Evolutionary conservation across 1,140 invertebrate species (phyloP), one percentile per base, ranked within the genome.

Genomic region (Conopomorpha cramerella): DNA sequence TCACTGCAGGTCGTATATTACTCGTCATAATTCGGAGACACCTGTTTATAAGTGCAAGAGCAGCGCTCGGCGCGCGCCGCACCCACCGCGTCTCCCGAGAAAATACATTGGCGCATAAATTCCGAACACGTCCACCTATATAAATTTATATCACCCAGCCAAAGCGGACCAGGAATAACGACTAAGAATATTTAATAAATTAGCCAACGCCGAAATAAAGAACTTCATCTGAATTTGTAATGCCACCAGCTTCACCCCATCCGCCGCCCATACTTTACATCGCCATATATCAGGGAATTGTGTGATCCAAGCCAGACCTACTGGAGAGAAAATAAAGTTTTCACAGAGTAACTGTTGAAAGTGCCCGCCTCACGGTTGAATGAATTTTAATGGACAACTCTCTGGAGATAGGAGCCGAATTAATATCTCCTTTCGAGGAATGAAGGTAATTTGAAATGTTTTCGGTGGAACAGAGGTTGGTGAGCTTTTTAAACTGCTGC

Each of bases 141-240:
- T 63, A 55, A 65, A 67, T 65, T 65, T 60, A 65, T 61, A 65
- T 55, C 51, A 43, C 39, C 43, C 46, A 42, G 50, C 49, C 45
- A 44, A 51, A 54, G 40, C 49, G 46, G 49, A 51, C n/a, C n/a
- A n/a, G n/a, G n/a, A n/a, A n/a, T n/a, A n/a, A n/a, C n/a, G n/a
- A n/a, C 45, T 50, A 45, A 43, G 56, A 61, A 71, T 63, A 67
- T 67, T 63, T 60, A 65, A 67, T 61, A 60, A 59, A 65, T 67
- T 63, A 70, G n/a, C n/a, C n/a, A n/a, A n/a, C n/a, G n/a, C n/a
- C n/a, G n/a, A n/a, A 23, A 6, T 23, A 23, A 10, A 4, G 10
- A 23, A 23, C 19, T 23, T 23, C 10, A 23, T 4, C 4, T 23
- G 19, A 23, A 23, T 23, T 23, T 23, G 4, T 6, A 23, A 23